phyloP scores from a whole-genome alignment of 2,113 vertebrate genomes.

The Alligator mississippiensis region DNA sequence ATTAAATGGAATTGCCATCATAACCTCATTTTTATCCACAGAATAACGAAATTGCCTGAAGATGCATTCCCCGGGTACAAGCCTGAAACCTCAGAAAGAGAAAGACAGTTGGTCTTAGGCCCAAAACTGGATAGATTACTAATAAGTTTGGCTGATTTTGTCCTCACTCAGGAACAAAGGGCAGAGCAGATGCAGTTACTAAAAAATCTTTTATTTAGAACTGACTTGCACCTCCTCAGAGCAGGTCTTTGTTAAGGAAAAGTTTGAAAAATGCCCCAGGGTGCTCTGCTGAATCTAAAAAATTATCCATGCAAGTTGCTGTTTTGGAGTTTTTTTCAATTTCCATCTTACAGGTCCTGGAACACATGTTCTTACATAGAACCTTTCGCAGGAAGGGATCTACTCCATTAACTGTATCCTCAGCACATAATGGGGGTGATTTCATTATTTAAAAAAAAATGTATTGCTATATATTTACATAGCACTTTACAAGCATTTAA shows the following conservation, averaged over 20 bases:
- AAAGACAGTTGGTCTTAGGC: not conserved
- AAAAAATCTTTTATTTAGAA: accelerated
- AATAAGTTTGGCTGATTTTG: accelerated
- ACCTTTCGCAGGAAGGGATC: not conserved
- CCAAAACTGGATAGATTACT: not conserved
- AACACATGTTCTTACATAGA: not conserved
- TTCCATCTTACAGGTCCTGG: accelerated
- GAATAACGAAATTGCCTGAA: not conserved
- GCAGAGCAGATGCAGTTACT: not conserved
- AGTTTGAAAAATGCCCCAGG: not conserved
- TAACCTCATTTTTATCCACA: not conserved
- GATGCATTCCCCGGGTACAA: not conserved
- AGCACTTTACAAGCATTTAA: constrained; percentile 35
- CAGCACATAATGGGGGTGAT: not conserved
- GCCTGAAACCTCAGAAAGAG: not conserved
- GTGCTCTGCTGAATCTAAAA: not conserved
- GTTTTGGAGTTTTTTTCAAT: not conserved
- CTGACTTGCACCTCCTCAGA: not conserved
- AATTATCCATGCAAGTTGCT: not conserved
- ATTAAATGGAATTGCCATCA: not conserved
- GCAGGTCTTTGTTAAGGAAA: not conserved
- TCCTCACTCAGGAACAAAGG: not conserved
- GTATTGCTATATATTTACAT: constrained; percentile 6
- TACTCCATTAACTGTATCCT: not conserved
- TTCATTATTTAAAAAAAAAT: constrained; percentile 41